Base-by-base conservation (phyloP, 1,140 invertebrate species). In the Paraescarpia echinospica region DNA sequence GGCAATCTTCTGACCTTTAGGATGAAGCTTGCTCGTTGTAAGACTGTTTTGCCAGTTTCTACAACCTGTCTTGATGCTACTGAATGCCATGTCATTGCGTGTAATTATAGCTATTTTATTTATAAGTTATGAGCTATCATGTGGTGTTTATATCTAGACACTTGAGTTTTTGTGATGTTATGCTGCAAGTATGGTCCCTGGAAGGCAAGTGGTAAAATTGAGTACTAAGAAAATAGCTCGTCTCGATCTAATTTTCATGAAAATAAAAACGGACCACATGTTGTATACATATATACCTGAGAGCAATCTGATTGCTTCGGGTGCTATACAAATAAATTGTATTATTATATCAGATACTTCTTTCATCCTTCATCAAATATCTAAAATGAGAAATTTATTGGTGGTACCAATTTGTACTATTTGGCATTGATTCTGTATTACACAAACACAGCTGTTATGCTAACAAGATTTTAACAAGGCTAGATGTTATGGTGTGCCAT, bases 401-500 rank as follows among this genome's bases (percentile, higher is more conserved):
- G 41, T 12, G 12, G 88, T 92, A 90, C 34, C 14, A 77, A 34
- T 33, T 34, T 5, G 31, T 34, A 33, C n/a, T 48, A 59, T 89
- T 35, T 77, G 51, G 59, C 59, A 77, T n/a, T 92, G 8, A 41
- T 89, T 91, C 33, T 33, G 91, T 91, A 88, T 89, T 92, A 33
- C 90, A 93, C 18, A n/a, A 18, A 91, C 35, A 91, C 12, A 90
- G 27, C 34, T 34, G 33, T 33, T 0, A 34, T 35, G n/a, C 48
- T 93, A 59, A 59, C 41, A 34, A 91, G 35, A 88, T 92, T 51
- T 89, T 77, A 33, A 92, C 51, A 33, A 35, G 91, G 89, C 48
- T 6, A 33, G 6, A 12, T n/a, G 35, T 94, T n/a, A 90, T 94
- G 59, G 59, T 89, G n/a, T 92, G 35, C 92, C 93, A 59, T 27